Evolutionary conservation across 2,113 vertebrate genomes (phyloP), one percentile per base, ranked within the genome.

Genomic region (Heloderma charlesbogerti): DNA sequence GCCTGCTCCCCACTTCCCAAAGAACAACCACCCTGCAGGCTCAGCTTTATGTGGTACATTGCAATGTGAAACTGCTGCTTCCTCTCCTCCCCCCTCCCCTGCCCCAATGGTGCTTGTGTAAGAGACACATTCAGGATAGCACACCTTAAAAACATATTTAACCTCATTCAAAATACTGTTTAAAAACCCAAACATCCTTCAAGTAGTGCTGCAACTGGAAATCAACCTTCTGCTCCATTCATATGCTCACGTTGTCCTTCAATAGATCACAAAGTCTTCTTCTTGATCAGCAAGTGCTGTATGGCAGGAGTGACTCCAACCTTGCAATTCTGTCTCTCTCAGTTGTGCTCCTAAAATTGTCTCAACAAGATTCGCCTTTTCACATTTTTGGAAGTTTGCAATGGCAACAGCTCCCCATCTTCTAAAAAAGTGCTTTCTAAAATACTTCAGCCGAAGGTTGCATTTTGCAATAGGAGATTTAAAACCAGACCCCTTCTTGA

Each of bases 201-300:
- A 98, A 98, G 96, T 97, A 96, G 93, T 95, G 94, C 89, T 95
- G 96, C 96, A 98, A 97, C 95, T 97, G 94, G 92, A 93, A 93
- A 71, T 94, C 93, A 94, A 34, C 84, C 82, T 93, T 93, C 88
- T 71, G 37, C 92, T 96, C 69, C 4, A 69, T 93, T 93, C 84
- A 8, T 89, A 90, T 54, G 89, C 57, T 88, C 13, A 31, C 18
- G 45, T 13, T n/a, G 85, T 94, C 93, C 95, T 95, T 94, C 72
- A 51, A 63, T 57, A 91, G 94, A 94, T 95, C 93, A 95, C 31
- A 63, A 90, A 94, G 86, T 54, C 78, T 51, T 75, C 83, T 88
- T 93, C 91, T 86, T 87, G 90, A 91, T 88, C 66, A 86, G 54
- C 91, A 91, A 88, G 94, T 94, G 91, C 88, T 88, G n/a, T n/a